Evolutionary conservation across 2,113 vertebrate genomes (phyloP), one percentile per base, ranked within the genome.

Genomic region (Hyla sarda): DNA sequence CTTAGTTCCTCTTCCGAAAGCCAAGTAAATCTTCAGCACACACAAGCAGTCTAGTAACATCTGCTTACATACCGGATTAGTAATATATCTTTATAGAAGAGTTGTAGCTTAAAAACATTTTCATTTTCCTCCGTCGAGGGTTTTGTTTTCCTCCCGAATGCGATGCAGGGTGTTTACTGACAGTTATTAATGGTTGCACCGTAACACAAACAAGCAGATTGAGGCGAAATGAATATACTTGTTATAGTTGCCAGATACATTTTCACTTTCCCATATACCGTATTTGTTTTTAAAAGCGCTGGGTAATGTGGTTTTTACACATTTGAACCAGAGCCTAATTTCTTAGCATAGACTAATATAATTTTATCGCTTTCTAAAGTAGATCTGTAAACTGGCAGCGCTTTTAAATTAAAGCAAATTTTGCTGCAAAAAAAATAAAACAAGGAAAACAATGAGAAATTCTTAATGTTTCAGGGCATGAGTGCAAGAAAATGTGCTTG

Each of bases 251-350:
- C 84, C 76, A 86, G 71, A 80, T 58, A 28, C 48, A 25, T 48
- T 71, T 85, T 85, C 65, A 52, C 48, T 79, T 85, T 37, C 60
- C 75, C 75, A 85, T 85, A 69, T 78, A n/a, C n/a, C n/a, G n/a
- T n/a, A 85, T 85, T 85, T 85, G 75, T 56, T 85, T n/a, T 79
- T 85, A 54, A 85, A 85, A 79, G 74, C 58, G 37, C 19, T 37
- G 4, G 60, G 58, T 85, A 85, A 85, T 85, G 60, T 54, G 84
- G 78, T 85, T 79, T 85, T 67, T 71, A 50, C 34, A 32, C 84
- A 85, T 85, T 85, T 78, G 84, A 78, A 85, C 74, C 21, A 32
- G 34, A 69, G 84, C 84, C 84, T 85, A 79, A 85, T 85, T 85
- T 85, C 60, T 52, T 79, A 41, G 75, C 30, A n/a, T 19, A 65